Evolutionary conservation across 2,888 invertebrate species (phyloP).

Genomic region (Baronia brevicornis): DNA sequence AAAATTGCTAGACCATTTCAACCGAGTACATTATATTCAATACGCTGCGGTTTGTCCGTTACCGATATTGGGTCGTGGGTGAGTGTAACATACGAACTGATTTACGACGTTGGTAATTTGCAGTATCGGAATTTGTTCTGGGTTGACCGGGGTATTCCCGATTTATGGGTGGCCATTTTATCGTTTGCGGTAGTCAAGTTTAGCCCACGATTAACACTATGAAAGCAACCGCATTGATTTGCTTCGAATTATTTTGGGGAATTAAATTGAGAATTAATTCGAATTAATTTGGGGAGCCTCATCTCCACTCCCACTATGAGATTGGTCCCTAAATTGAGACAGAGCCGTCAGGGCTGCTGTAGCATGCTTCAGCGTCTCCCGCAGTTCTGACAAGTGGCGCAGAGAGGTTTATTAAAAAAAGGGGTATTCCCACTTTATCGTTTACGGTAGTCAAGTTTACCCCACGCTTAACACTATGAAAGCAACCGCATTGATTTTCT

Average conservation of each 20-base stretch:
- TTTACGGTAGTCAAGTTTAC: conserved; percentile 2
- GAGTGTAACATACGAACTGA: conserved; percentile 43
- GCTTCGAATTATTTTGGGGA: conserved; percentile 5
- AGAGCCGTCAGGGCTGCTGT: too few species aligned
- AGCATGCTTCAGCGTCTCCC: too few species aligned
- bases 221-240: conserved; percentile 1
- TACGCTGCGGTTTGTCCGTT: conserved; percentile 35
- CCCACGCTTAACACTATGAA: conserved; percentile 12
- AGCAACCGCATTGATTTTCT: conserved; percentile 1
- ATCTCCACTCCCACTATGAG: too few species aligned
- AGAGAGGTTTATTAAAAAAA: too few species aligned
- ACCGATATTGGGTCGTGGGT: conserved; percentile 35
- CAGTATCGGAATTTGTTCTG: conserved; percentile 44
- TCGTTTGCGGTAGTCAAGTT: conserved; percentile 4
- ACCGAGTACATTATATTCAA: conserved; percentile 53
- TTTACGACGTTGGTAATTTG: conserved; percentile 51
- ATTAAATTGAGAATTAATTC: too few species aligned
- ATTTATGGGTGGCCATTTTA: too few species aligned
- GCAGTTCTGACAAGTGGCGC: too few species aligned
- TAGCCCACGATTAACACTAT: conserved; percentile 10
- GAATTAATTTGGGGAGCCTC: too few species aligned
- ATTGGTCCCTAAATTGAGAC: too few species aligned
- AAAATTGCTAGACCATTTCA: conserved; percentile 51
- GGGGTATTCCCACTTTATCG: too few species aligned
- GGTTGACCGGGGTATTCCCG: conserved; percentile 26